Evolutionary conservation across 2,888 invertebrate species (phyloP).

Genomic region (Mesorhabditis belari): DNA sequence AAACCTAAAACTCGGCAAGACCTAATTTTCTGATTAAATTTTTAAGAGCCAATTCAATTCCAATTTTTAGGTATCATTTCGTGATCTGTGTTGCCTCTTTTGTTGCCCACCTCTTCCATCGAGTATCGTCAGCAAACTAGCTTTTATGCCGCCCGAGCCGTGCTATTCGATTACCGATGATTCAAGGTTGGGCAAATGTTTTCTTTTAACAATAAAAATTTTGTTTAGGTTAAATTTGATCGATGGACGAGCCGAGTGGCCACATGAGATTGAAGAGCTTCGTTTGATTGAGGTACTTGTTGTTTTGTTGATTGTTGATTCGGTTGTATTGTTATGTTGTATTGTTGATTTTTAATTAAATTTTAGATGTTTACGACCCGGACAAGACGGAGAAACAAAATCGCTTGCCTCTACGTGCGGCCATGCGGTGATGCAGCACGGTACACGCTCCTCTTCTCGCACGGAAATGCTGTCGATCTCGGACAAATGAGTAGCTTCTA

Average conservation of each 20-base stretch:
- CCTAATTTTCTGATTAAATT: neutral
- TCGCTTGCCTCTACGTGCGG: conserved; percentile 70
- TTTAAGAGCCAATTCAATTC: neutral
- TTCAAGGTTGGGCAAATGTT: conserved; percentile 17
- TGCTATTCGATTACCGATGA: conserved; percentile 77
- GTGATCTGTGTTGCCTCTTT: conserved; percentile 95
- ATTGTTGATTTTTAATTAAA: neutral
- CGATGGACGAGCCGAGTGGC: conserved; percentile 57
- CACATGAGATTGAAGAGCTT: conserved; percentile 40
- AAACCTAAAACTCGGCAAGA: too few species aligned
- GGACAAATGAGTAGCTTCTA: conserved; percentile 98
- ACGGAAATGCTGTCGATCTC: conserved; percentile 95
- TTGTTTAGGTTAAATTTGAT: conserved; percentile 52
- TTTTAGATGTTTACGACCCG: conserved; percentile 72
- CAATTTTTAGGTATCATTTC: conserved; percentile 49
- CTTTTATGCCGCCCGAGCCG: conserved; percentile 96
- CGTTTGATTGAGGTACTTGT: conserved; percentile 14
- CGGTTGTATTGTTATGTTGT: neutral
- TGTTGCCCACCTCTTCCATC: conserved; percentile 99
- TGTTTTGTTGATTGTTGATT: neutral
- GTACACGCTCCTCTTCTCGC: conserved; percentile 90
- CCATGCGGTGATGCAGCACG: conserved; percentile 66
- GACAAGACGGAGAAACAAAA: conserved; percentile 85
- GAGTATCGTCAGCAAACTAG: conserved; percentile 94
- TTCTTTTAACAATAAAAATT: too few species aligned